Conservation (phyloP, 2,113 vertebrate species). For the Semicossyphus pulcher region DNA sequence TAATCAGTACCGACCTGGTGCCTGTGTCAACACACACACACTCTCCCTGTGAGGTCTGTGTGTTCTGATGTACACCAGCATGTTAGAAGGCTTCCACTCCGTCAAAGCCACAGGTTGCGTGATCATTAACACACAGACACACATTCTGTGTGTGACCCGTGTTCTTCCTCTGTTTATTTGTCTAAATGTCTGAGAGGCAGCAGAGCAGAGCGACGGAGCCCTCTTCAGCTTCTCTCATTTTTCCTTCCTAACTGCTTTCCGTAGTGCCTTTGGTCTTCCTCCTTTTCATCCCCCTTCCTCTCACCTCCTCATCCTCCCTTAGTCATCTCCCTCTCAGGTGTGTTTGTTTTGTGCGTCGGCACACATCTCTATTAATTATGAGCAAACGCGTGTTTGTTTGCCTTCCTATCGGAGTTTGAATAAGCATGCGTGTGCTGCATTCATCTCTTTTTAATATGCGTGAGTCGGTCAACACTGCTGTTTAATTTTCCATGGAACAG, state of each 20-base stretch:
- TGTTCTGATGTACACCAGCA: conserved; percentile 15
- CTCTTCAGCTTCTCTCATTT: background rate
- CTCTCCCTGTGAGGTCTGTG: conserved; percentile 40
- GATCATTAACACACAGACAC: conserved; percentile 5
- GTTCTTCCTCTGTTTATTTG: conserved; percentile 57
- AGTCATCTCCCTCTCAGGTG: background rate
- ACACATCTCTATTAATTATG: conserved; percentile 11
- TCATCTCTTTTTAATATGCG: conserved; percentile 36
- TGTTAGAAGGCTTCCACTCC: conserved; percentile 9
- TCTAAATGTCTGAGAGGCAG: conserved; percentile 57
- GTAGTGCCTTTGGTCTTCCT: background rate
- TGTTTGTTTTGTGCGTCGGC: conserved; percentile 24
- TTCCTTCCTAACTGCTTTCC: background rate
- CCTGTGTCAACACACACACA: conserved; percentile 41
- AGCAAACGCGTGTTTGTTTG: conserved; percentile 1
- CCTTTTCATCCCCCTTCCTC: background rate
- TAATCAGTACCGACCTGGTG: background rate
- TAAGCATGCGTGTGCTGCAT: conserved; percentile 12
- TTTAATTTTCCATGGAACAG: conserved; percentile 32
- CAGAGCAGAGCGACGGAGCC: conserved; percentile 5
- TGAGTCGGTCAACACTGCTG: background rate
- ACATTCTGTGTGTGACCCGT: background rate
- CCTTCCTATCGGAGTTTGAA: conserved; percentile 7
- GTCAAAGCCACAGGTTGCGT: conserved; percentile 14
- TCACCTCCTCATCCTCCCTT: background rate